Base-by-base conservation (phyloP, 2,797 vertebrate genomes). In the Carduelis carduelis region DNA sequence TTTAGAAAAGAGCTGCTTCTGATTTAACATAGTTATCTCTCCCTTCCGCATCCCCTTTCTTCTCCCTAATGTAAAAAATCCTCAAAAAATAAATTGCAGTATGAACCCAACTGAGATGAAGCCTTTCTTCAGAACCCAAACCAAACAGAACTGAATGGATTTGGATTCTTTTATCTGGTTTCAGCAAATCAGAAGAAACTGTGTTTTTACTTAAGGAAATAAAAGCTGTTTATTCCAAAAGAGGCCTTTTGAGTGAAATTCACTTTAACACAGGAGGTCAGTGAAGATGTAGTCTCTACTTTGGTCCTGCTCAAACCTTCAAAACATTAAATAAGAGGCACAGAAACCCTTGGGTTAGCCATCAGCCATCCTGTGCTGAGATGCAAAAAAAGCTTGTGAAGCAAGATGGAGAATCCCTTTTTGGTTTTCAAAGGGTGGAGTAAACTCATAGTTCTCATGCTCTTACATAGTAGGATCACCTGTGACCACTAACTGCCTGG, bases 41-140 rank as follows among this genome's bases (percentile, higher is more conserved):
- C 53, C 34, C 44, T 83, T 83, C 74, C 90, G 87, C 85, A 91
- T 79, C 74, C 61, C 47, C 21, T 93, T 86, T 82, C 87, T 95
- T 91, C 85, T 90, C 66, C 75, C 68, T 79, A 74, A 82, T 57
- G 89, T 70, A 88, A 90, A 71, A 94, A 91, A 65, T 56, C 60
- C 76, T 86, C 85, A 83, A 86, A 92, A 96, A 97, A 93, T 82
- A 89, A 95, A 95, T 91, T 87, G 78, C 85, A 91, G 74, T 90
- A 84, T 71, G 77, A 97, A 90, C 59, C 83, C 85, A 93, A 19
- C 70, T 56, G 74, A 87, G 85, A 90, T 49, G 60, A 93, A 91
- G 60, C 19, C 80, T 96, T 95, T 96, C 70, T 95, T 97, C 94
- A 90, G 82, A 95, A 95, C 91, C 87, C 93, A 95, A 95, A 95